Conservation (phyloP, 2,888 invertebrate species). For the Platycheirus rosarum region DNA sequence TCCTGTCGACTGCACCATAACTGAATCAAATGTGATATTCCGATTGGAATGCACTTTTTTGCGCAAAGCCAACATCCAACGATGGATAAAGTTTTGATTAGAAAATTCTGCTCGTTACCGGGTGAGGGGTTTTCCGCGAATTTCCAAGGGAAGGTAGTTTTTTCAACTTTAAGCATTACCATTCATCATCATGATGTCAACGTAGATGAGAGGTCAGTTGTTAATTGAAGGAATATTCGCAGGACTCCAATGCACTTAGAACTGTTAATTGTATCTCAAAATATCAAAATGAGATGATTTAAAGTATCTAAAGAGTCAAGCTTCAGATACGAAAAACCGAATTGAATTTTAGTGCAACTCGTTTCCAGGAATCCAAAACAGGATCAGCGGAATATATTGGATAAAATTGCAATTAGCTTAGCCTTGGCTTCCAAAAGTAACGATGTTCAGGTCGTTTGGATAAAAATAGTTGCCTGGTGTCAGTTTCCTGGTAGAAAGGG, state of each 20-base stretch:
- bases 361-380: neutral
- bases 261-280: neutral
- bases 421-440: too few relatives aligned
- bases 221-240: slow-evolving; percentile 34
- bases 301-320: neutral
- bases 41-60: slow-evolving; percentile 23
- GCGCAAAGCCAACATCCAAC: slow-evolving; percentile 13
- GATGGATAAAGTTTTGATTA: slow-evolving; percentile 61
- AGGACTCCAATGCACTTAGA: slow-evolving; percentile 12
- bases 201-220: slow-evolving; percentile 27
- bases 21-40: slow-evolving; percentile 62
- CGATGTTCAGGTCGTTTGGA: too few relatives aligned
- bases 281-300: slow-evolving; percentile 6
- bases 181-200: too few relatives aligned
- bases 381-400: too few relatives aligned
- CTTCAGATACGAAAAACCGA: slow-evolving; percentile 18
- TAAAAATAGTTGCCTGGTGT: too few relatives aligned
- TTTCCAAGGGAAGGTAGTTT: too few relatives aligned
- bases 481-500: too few relatives aligned
- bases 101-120: slow-evolving; percentile 25
- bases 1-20: slow-evolving; percentile 6
- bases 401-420: too few relatives aligned
- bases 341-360: slow-evolving; percentile 57
- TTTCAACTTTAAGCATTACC: too few relatives aligned
- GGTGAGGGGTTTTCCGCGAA: too few relatives aligned